Evolutionary conservation across 2,797 vertebrate genomes (phyloP).

Genomic region (Odontamblyopus rebecca): DNA sequence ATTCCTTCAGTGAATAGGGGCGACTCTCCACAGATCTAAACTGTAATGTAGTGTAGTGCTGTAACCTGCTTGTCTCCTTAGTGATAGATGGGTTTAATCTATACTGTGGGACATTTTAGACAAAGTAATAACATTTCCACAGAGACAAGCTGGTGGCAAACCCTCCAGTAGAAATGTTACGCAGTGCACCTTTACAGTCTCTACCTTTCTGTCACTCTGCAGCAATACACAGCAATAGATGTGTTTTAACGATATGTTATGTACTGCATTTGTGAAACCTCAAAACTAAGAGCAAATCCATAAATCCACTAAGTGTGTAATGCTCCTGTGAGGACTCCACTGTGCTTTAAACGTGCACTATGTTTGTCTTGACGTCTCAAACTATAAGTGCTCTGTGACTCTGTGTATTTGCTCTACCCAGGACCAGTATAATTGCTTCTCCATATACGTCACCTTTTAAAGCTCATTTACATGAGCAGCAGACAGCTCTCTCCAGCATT

Average conservation of each 20-base stretch:
- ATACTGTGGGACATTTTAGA: too few species aligned
- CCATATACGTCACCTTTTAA: conserved; percentile 4
- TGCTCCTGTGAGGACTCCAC: neutral
- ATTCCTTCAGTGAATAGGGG: too few species aligned
- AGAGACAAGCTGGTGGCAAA: too few species aligned
- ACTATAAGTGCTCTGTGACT: neutral
- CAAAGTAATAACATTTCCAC: too few species aligned
- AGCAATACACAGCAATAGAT: conserved; percentile 17
- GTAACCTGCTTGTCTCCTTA: too few species aligned
- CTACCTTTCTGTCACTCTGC: conserved; percentile 12
- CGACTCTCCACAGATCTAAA: too few species aligned
- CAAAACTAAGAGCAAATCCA: conserved; percentile 22
- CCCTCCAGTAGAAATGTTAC: too few species aligned
- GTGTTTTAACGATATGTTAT: neutral
- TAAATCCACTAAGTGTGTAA: conserved; percentile 12
- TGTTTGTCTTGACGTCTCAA: neutral
- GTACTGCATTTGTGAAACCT: conserved; percentile 2
- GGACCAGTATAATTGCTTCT: conserved; percentile 5
- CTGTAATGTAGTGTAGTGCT: too few species aligned
- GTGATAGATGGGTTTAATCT: too few species aligned
- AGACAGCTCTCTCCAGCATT: conserved; percentile 5
- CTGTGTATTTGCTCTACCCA: neutral
- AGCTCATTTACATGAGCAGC: conserved; percentile 14
- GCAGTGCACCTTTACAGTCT: too few species aligned
- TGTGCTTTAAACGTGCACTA: neutral